Conservation (phyloP, 1,140 invertebrate species). For the Leptinotarsa texana region DNA sequence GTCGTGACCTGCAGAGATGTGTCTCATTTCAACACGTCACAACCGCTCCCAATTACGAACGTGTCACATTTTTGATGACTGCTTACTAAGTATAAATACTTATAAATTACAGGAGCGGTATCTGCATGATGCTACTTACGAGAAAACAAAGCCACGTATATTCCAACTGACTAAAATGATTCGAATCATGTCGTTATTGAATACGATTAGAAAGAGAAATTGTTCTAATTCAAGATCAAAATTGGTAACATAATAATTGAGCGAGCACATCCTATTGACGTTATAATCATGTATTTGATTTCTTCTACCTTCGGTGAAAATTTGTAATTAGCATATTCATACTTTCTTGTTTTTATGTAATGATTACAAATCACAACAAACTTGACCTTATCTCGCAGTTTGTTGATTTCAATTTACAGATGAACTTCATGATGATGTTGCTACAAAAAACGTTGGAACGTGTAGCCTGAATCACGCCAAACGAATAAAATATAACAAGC, state of each 20-base stretch:
- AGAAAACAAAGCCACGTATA: neutral
- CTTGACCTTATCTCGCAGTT: too few relatives aligned
- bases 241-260: neutral
- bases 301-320: too few relatives aligned
- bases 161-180: neutral
- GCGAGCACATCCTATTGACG: neutral
- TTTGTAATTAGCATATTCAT: too few relatives aligned
- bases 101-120: neutral
- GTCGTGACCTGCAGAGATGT: neutral
- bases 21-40: neutral
- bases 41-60: neutral
- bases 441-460: too few relatives aligned
- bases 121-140: neutral
- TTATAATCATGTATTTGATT: too few relatives aligned
- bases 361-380: too few relatives aligned
- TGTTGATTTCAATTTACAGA: too few relatives aligned
- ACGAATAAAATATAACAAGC: too few relatives aligned
- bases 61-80: neutral
- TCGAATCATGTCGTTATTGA: neutral
- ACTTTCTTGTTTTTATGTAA: too few relatives aligned
- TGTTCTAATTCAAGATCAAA: conserved; percentile 1
- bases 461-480: too few relatives aligned
- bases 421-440: too few relatives aligned
- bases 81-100: neutral
- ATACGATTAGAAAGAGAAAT: neutral